These are phyloP conservation scores for Cerastis leucographa DNA, from an alignment of 2,888 invertebrate species.

Conservation along the genomic window DNA sequence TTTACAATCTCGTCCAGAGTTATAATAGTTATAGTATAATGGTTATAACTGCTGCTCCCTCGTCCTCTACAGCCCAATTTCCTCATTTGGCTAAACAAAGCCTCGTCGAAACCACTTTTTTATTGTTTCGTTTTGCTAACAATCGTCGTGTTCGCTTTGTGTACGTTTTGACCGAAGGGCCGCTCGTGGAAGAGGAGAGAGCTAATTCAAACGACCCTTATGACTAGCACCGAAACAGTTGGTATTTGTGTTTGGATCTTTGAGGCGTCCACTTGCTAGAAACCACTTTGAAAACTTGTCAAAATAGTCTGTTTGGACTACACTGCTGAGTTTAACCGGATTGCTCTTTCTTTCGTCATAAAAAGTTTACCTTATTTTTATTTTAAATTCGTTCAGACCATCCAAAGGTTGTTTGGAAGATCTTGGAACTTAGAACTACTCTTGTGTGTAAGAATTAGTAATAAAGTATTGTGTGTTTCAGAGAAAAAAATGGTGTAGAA, in stretches of 20 bases:
- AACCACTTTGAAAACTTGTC: constrained; percentile 6
- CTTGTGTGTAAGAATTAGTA: no score
- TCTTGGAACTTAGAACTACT: no score
- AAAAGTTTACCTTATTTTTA: not conserved
- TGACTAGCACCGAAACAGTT: constrained; percentile 28
- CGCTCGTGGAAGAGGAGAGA: constrained; percentile 32
- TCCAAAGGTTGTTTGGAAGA: not conserved
- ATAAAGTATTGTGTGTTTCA: no score
- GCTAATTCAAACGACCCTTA: constrained; percentile 39
- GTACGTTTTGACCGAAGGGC: constrained; percentile 36
- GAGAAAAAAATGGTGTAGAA: no score
- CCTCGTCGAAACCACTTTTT: constrained; percentile 60
- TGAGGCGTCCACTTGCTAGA: constrained; percentile 16
- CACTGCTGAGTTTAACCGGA: not conserved
- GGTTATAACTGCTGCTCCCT: constrained; percentile 31
- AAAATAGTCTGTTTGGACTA: not conserved
- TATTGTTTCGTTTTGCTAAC: constrained; percentile 63
- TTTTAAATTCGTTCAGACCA: not conserved
- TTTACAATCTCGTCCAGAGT: constrained; percentile 41
- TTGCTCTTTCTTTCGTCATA: not conserved
- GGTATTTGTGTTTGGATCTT: constrained; percentile 20
- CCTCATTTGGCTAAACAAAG: constrained; percentile 66
- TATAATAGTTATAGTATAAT: constrained; percentile 43
- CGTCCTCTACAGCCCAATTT: constrained; percentile 54
- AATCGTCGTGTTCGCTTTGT: constrained; percentile 48